Base-by-base conservation (phyloP, 2,113 vertebrate species). In the Carassius auratus region DNA sequence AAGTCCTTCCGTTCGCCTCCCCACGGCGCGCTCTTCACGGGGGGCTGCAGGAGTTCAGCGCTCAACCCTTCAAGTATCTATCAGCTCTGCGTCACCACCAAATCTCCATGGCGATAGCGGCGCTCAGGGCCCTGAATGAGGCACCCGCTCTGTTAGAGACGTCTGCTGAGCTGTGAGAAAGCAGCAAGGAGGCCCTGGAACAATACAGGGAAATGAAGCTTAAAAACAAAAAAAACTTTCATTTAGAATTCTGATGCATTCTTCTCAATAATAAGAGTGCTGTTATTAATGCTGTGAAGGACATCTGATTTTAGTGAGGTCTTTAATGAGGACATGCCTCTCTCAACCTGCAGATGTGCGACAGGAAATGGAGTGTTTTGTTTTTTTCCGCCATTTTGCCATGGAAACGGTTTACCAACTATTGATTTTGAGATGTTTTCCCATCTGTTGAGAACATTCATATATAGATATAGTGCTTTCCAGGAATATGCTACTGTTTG, bases 101-200 rank as follows among this genome's bases (percentile, higher is more conserved):
- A 90, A 90, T 93, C 88, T 85, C 92, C 90, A 90, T 92, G 90
- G 92, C 85, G 81, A 92, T 91, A 87, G 76, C 19, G 80, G 42
- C 57, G 55, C 82, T 66, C 26, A 76, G 81, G 62, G 55, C 86
- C 86, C 74, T 89, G 88, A 91, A 86, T 90, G 87, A 87, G 88
- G 87, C 73, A 50, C 82, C 81, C 0, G n/a, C 81, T 89, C 92
- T 86, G 85, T 90, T 86, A 85, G 92, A 90, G 91, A 90, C 73
- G 50, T 66, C 88, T 89, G 89, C 90, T 68, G 90, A 92, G 87
- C 42, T 8, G 59, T 38, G 23, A 84, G 5, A 78, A 77, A 69
- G 50, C 50, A 52, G 50, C 1, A 14, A 52, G 15, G 50, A 52
- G 50, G 36, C 80, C 64, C 8, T 12, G 59, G 76, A 75, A 86